Conservation (phyloP, 2,888 invertebrate genomes). For the Cheilosia grossa region DNA sequence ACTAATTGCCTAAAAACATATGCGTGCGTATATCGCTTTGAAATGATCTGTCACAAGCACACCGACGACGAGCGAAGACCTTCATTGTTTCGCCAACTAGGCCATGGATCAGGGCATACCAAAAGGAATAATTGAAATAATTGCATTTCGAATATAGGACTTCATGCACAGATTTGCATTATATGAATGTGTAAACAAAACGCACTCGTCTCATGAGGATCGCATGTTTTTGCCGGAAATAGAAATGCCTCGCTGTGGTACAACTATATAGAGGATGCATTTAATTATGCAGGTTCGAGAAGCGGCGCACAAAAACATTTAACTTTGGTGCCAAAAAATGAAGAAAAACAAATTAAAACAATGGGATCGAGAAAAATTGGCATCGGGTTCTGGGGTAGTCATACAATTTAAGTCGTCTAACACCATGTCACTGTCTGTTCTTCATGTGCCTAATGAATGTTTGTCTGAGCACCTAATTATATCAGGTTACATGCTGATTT, state of each 20-base stretch:
- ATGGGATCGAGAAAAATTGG: conserved; percentile 66
- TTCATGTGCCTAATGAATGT: conserved; percentile 30
- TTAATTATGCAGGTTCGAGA: conserved; percentile 50
- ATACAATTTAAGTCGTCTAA: conserved; percentile 51
- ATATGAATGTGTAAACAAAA: conserved; percentile 72
- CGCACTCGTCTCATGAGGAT: conserved; percentile 47
- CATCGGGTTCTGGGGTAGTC: conserved; percentile 36
- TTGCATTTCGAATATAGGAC: conserved; percentile 54
- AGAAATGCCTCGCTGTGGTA: conserved; percentile 67
- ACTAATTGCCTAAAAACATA: conserved; percentile 65
- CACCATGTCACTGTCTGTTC: conserved; percentile 28
- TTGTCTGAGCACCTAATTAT: conserved; percentile 20
- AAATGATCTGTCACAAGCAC: conserved; percentile 42
- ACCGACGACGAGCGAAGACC: conserved; percentile 47
- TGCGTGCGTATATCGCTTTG: conserved; percentile 35
- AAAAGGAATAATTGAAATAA: conserved; percentile 57
- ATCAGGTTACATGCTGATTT: conserved; percentile 70
- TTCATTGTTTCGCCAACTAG: conserved; percentile 74
- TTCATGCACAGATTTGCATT: conserved; percentile 55
- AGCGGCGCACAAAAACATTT: conserved; percentile 64
- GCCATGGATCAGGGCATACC: conserved; percentile 73
- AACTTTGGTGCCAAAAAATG: conserved; percentile 56
- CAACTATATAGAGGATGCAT: conserved; percentile 67
- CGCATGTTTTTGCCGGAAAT: conserved; percentile 69
- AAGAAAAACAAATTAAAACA: conserved; percentile 45